phyloP scores from a whole-genome alignment of 1,140 invertebrate genomes.

The Drosophila triauraria region DNA sequence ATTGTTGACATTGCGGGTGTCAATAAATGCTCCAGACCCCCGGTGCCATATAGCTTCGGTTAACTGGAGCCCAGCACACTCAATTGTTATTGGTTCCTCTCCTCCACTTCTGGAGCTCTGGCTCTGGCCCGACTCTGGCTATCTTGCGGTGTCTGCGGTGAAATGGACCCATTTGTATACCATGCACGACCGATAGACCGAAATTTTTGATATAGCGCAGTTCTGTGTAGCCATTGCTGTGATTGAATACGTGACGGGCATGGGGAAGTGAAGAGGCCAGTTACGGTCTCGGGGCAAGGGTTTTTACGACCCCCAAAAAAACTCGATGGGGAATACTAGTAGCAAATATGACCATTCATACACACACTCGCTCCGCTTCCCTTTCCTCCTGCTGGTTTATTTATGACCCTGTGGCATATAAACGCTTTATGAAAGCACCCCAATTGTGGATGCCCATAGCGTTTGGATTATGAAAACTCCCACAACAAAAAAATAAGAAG shows the following conservation, averaged over 20 bases:
- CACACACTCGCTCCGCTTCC: conserved; percentile 3
- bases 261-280: conserved; percentile 38
- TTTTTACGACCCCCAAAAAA: conserved; percentile 51
- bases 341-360: conserved; percentile 29
- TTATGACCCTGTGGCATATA: conserved; percentile 56
- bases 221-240: conserved; percentile 81
- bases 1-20: conserved; percentile 80
- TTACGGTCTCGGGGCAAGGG: conserved; percentile 53
- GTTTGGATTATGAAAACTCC: conserved; percentile 30
- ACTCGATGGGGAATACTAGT: conserved; percentile 19
- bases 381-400: conserved; percentile 36
- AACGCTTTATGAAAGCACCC: conserved; percentile 64
- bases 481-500: conserved; percentile 1
- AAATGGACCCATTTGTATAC: conserved; percentile 74
- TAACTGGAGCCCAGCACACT: conserved; percentile 57
- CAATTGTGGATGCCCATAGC: conserved; percentile 40
- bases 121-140: conserved; percentile 1
- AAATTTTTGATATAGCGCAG: conserved; percentile 82
- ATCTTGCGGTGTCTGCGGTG: conserved; percentile 23
- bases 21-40: conserved; percentile 56
- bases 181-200: conserved; percentile 62
- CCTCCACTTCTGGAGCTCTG: neutral
- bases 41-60: conserved; percentile 43
- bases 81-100: conserved; percentile 37
- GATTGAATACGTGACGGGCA: conserved; percentile 78